Conservation (phyloP, 1,140 invertebrate species). For the Lepidurus couesii region DNA sequence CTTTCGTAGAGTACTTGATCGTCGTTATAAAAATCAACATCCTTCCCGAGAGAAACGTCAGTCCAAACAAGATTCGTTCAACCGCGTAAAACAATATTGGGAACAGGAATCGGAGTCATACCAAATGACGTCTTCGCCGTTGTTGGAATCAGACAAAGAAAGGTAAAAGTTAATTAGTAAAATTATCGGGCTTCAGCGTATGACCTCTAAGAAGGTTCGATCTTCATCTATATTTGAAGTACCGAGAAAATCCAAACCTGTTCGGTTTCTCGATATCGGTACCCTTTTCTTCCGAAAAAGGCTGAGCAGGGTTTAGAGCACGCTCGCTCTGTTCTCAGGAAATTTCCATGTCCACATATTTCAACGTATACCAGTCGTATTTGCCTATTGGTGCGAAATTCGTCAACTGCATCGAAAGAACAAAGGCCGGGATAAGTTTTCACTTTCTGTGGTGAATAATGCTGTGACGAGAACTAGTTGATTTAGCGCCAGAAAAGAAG, state of each 20-base stretch:
- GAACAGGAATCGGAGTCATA: neutral
- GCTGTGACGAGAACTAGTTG: too few relatives aligned
- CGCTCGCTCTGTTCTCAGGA: neutral
- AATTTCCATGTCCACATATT: neutral
- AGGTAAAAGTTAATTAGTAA: neutral
- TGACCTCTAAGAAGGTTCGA: neutral
- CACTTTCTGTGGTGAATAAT: too few relatives aligned
- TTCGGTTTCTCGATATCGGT: neutral
- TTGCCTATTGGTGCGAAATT: neutral
- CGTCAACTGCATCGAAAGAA: too few relatives aligned
- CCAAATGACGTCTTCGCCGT: neutral
- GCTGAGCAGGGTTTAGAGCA: neutral
- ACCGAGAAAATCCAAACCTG: neutral
- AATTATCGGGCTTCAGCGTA: neutral
- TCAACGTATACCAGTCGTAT: neutral
- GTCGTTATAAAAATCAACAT: neutral
- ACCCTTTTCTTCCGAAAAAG: slow-evolving; percentile 1
- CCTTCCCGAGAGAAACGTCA: neutral
- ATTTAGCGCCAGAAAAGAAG: too few relatives aligned
- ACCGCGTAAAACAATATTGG: neutral
- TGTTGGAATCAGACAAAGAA: neutral
- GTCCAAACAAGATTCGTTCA: neutral
- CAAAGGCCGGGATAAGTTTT: too few relatives aligned
- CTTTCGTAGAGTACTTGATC: neutral
- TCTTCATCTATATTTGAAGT: slow-evolving; percentile 9